Conservation (phyloP, 2,113 vertebrate genomes). For the Brienomyrus brachyistius region DNA sequence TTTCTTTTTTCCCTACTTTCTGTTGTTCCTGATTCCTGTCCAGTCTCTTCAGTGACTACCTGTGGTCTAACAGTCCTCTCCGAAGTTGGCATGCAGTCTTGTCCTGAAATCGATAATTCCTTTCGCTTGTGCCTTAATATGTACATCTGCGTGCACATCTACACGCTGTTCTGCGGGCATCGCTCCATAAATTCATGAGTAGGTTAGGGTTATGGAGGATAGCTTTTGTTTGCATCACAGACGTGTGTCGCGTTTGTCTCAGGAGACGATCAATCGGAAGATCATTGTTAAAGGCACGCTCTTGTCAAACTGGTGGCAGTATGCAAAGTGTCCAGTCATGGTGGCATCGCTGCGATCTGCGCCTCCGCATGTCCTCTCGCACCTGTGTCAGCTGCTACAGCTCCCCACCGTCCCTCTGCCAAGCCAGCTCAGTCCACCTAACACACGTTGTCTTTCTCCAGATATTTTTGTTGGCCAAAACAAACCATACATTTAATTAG, state of each 20-base stretch:
- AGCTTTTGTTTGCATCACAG: constrained; percentile 66
- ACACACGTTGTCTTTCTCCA: constrained; percentile 28
- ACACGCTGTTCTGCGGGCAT: constrained; percentile 76
- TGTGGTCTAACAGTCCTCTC: constrained; percentile 47
- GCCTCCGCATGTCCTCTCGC: constrained; percentile 82
- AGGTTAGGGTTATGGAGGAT: constrained; percentile 42
- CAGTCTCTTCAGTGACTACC: constrained; percentile 51
- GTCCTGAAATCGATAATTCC: constrained; percentile 49
- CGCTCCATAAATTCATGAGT: constrained; percentile 27
- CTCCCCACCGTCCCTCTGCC: constrained; percentile 68
- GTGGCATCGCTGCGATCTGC: constrained; percentile 90
- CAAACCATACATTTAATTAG: neutral
- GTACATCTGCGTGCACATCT: constrained; percentile 58
- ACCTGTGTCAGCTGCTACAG: constrained; percentile 84
- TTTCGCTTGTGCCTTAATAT: constrained; percentile 61
- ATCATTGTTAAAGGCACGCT: constrained; percentile 99
- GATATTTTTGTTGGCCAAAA: constrained; percentile 17
- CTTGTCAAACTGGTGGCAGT: constrained; percentile 91
- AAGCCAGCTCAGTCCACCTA: constrained; percentile 68
- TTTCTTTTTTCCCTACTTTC: constrained; percentile 51
- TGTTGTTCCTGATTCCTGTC: constrained; percentile 80
- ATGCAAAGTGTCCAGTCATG: constrained; percentile 88
- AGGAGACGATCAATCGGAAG: constrained; percentile 93
- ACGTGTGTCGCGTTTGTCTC: constrained; percentile 87
- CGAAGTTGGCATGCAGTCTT: constrained; percentile 42